Base-by-base conservation (phyloP, 2,797 vertebrate genomes). In the Sebastes matsubarae region DNA sequence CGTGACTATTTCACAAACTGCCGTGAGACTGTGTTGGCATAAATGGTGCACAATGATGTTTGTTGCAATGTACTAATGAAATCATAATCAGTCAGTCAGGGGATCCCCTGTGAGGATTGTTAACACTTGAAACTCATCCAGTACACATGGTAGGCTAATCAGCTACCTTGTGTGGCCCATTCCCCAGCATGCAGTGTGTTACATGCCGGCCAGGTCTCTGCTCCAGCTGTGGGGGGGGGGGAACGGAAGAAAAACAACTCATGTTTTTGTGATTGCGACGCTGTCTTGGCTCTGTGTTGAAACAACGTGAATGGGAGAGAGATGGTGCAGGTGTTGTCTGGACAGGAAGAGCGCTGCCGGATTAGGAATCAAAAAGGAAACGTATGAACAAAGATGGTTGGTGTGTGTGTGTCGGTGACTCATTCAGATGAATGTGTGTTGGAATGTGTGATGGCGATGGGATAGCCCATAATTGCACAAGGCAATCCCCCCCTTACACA, bases 291-390 rank as follows among this genome's bases (percentile, higher is more conserved):
- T 82, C 32, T 4, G 36, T 68, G 42, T 20, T 68, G 72, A 30
- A 50, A 61, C 54, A 73, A 71, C 82, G 52, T 65, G 74, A 82
- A 68, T 34, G 76, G 72, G 70, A 76, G 29, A 38, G 52, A 29
- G 66, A 59, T 54, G 70, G 75, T 88, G 88, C 92, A 94, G 92
- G 93, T 95, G 91, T 68, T 81, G 89, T 89, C 84, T 87, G 89
- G 82, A 75, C 91, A 88, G 93, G 90, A 93, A 91, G 80, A 87
- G 69, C 64, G 1, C 79, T 68, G 85, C 81, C 75, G 20, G 76
- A 77, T 80, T 68, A 77, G 91, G 91, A 92, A 92, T 81, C 68
- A 74, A 69, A 87, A 59, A 85, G 88, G 92, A 93, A 94, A 88
- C 1, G 70, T 78, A 77, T 67, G 79, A 86, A 86, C 86, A 89